phyloP scores from a whole-genome alignment of 2,888 invertebrate species.

The Keiferia lycopersicella region DNA sequence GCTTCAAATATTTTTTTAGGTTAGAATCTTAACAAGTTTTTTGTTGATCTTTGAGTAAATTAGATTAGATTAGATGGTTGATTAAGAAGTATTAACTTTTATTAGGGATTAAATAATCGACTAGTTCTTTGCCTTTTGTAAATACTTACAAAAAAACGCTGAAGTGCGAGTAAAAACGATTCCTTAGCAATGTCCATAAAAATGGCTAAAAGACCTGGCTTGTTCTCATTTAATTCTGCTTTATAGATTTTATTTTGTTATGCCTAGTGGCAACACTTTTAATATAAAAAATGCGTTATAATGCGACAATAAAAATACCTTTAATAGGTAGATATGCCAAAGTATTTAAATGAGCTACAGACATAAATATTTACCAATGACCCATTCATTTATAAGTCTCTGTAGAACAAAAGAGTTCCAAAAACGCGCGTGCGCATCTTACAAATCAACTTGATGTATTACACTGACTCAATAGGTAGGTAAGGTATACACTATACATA shows the following conservation, averaged over 20 bases:
- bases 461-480: not conserved
- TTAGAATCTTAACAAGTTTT: conserved; percentile 30
- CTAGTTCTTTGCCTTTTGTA: no score
- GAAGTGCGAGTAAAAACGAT: no score
- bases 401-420: conserved; percentile 60
- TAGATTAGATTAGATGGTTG: conserved; percentile 9
- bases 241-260: no score
- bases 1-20: conserved; percentile 17
- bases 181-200: no score
- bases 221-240: no score
- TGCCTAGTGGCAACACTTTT: no score
- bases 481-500: not conserved
- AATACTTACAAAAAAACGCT: no score
- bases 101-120: not conserved
- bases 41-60: conserved; percentile 17
- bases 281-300: no score
- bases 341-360: conserved; percentile 45
- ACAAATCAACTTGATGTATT: conserved; percentile 33
- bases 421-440: conserved; percentile 40
- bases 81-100: conserved; percentile 1
- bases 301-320: not conserved
- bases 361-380: conserved; percentile 62
- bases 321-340: conserved; percentile 33
- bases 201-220: no score
- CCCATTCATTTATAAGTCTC: conserved; percentile 61